These are phyloP conservation scores for Zhuqinia jingwanae DNA, from an alignment of 2,888 invertebrate genomes.

Conservation along the genomic window DNA sequence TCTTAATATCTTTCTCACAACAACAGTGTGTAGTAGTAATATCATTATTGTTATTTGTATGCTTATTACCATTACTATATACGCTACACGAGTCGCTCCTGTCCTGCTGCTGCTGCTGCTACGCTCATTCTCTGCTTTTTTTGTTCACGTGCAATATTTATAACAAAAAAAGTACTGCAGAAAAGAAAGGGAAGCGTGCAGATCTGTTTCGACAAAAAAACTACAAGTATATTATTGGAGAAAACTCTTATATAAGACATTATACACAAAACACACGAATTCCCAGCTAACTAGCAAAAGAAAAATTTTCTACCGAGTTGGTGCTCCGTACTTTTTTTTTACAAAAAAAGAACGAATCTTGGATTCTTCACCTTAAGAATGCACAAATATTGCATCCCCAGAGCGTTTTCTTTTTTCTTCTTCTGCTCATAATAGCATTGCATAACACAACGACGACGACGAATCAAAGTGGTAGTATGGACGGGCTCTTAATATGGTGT, in stretches of 20 bases:
- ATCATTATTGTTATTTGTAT: slow-evolving; percentile 30
- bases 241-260: background rate
- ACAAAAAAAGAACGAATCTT: too few species aligned
- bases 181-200: too few species aligned
- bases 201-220: background rate
- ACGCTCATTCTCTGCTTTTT: too few species aligned
- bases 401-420: slow-evolving; percentile 44
- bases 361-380: slow-evolving; percentile 47
- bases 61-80: background rate
- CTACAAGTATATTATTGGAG: background rate
- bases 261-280: background rate
- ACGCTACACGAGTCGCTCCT: background rate
- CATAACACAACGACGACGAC: background rate
- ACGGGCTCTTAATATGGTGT: background rate
- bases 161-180: too few species aligned
- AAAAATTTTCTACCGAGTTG: background rate
- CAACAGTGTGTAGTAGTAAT: background rate
- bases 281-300: background rate
- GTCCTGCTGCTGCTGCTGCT: too few species aligned
- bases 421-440: background rate
- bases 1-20: slow-evolving; percentile 15
- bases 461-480: background rate
- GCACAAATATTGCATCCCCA: slow-evolving; percentile 63
- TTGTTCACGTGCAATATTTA: too few species aligned
- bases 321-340: slow-evolving; percentile 10